Percentiles rank a stretch among this genome's conserved stretches.
phyloP scores from a whole-genome alignment of 2,113 vertebrate genomes.

The Cyphomyrus plagiostoma region DNA sequence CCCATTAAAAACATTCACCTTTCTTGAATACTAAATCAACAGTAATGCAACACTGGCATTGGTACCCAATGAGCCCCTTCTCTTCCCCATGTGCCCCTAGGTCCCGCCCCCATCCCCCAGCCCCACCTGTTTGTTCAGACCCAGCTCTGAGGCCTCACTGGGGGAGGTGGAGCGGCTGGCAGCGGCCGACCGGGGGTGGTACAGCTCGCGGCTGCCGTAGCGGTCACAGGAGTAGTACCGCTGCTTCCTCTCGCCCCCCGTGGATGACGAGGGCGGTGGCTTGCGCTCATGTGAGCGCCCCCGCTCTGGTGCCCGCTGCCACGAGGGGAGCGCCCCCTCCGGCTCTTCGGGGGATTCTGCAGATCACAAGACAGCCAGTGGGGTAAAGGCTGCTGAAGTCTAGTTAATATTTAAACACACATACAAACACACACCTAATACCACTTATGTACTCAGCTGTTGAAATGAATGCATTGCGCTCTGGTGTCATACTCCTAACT shows the following conservation, averaged over 20 bases:
- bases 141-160: slow-evolving; percentile 64
- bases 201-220: slow-evolving; percentile 76
- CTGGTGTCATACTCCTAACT: neutral
- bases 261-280: slow-evolving; percentile 74
- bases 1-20: neutral
- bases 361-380: neutral
- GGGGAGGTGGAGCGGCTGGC: slow-evolving; percentile 82
- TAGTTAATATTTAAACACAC: neutral
- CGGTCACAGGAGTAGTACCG: slow-evolving; percentile 94
- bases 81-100: neutral
- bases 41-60: neutral
- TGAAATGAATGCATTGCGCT: neutral
- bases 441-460: neutral
- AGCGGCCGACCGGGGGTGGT: slow-evolving; percentile 69
- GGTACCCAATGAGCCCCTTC: neutral
- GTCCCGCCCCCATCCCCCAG: neutral
- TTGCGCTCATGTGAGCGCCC: slow-evolving; percentile 86
- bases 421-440: neutral
- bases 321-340: slow-evolving; percentile 53
- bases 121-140: slow-evolving; percentile 71
- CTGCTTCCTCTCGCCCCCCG: slow-evolving; percentile 70
- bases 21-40: neutral
- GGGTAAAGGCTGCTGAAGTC: neutral
- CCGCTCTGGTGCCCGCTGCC: slow-evolving; percentile 73
- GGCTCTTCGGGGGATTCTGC: slow-evolving; percentile 40